Evolutionary conservation across 2,888 invertebrate genomes (phyloP).

Genomic region (Tetranychus truncatus): DNA sequence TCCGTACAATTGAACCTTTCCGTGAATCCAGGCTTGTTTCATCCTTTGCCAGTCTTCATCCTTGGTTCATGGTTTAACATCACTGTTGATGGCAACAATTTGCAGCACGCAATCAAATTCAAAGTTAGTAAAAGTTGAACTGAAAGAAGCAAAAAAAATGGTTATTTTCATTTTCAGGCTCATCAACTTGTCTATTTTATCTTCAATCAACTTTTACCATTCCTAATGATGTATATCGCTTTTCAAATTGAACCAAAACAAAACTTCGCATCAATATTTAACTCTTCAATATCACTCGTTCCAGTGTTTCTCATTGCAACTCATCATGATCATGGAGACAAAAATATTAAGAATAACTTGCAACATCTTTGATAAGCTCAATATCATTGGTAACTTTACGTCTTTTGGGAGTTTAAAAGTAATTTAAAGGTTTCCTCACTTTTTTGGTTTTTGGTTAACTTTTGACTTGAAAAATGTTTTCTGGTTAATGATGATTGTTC

Average conservation of each 20-base stretch:
- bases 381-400: neutral
- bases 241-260: neutral
- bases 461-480: no score
- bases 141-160: neutral
- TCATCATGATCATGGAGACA: neutral
- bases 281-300: no score
- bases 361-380: neutral
- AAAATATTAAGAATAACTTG: neutral
- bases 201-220: no score
- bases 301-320: no score
- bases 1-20: neutral
- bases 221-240: neutral
- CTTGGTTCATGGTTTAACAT: neutral
- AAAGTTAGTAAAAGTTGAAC: neutral
- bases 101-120: neutral
- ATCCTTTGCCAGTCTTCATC: neutral
- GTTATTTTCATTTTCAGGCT: neutral
- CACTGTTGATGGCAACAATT: neutral
- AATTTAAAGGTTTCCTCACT: neutral
- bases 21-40: neutral
- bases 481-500: no score
- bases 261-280: no score
- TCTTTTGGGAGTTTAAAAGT: neutral
- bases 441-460: no score
- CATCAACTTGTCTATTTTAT: neutral